phyloP scores from a whole-genome alignment of 2,113 vertebrate species.

The Lycocorax pyrrhopterus region DNA sequence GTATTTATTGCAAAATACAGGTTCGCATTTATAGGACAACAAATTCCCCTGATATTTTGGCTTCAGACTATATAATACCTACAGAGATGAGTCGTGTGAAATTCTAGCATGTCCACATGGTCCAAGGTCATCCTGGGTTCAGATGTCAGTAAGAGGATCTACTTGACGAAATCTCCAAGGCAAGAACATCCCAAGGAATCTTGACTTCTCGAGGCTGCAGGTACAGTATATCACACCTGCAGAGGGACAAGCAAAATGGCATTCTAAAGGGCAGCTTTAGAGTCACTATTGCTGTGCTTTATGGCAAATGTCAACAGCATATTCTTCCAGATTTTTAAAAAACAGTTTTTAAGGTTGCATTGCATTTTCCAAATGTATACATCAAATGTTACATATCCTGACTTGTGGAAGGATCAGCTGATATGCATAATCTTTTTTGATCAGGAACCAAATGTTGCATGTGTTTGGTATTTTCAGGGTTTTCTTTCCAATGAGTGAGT shows the following conservation, averaged over 20 bases:
- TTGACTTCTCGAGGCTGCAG: neutral
- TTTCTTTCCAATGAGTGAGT: neutral
- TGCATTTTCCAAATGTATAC: neutral
- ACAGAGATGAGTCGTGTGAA: slow-evolving; percentile 15
- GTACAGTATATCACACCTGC: neutral
- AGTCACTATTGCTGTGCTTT: neutral
- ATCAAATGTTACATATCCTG: neutral
- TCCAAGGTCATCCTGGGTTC: slow-evolving; percentile 18
- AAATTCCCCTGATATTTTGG: slow-evolving; percentile 13
- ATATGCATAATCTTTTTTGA: neutral
- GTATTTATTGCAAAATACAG: neutral
- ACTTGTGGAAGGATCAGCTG: neutral
- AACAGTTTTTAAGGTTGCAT: fast-evolving
- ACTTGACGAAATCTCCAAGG: slow-evolving; percentile 50
- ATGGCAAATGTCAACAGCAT: neutral
- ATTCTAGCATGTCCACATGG: neutral
- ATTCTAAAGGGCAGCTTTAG: neutral
- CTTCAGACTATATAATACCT: slow-evolving; percentile 14
- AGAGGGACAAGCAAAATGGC: neutral
- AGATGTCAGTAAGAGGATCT: slow-evolving; percentile 59
- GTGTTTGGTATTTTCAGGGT: neutral
- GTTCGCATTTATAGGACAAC: neutral
- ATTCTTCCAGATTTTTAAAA: neutral
- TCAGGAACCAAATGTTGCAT: neutral
- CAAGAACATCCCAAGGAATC: slow-evolving; percentile 58